phyloP scores from a whole-genome alignment of 2,888 invertebrate species.

The Pediacus dermestoides region DNA sequence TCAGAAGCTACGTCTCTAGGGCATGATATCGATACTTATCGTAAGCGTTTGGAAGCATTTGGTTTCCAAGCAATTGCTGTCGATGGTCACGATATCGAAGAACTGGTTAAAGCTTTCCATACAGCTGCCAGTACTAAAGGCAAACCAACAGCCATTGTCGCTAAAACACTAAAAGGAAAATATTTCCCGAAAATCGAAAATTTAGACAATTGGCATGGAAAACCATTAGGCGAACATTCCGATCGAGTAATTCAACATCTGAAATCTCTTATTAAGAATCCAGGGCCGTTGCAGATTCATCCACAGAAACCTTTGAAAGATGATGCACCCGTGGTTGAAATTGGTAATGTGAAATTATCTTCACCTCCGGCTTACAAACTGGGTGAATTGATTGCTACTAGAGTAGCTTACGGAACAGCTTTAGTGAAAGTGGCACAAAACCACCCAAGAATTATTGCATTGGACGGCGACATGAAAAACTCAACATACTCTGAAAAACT shows the following conservation, averaged over 20 bases:
- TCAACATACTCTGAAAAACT: slow-evolving; percentile 95
- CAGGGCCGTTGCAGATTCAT: slow-evolving; percentile 59
- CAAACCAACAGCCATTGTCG: slow-evolving; percentile 88
- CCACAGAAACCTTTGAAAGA: slow-evolving; percentile 62
- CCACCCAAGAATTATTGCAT: slow-evolving; percentile 79
- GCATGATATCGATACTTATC: slow-evolving; percentile 86
- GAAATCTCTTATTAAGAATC: slow-evolving; percentile 64
- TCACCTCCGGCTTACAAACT: slow-evolving; percentile 79
- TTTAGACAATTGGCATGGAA: slow-evolving; percentile 96
- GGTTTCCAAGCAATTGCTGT: slow-evolving; percentile 88
- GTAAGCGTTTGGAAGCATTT: slow-evolving; percentile 82
- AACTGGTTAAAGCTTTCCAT: slow-evolving; percentile 84
- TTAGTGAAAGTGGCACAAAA: slow-evolving; percentile 79
- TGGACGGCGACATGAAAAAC: slow-evolving; percentile 98
- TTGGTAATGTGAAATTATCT: slow-evolving; percentile 68
- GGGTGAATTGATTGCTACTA: slow-evolving; percentile 78
- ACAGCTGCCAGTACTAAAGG: slow-evolving; percentile 70
- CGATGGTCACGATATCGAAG: slow-evolving; percentile 94
- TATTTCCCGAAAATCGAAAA: slow-evolving; percentile 90
- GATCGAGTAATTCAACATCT: slow-evolving; percentile 67
- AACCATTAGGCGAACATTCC: slow-evolving; percentile 83
- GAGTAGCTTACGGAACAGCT: slow-evolving; percentile 92
- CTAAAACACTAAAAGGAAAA: slow-evolving; percentile 94
- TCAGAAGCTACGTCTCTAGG: slow-evolving; percentile 92
- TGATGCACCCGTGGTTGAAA: slow-evolving; percentile 70